Conservation (phyloP, 2,888 invertebrate species). For the Scaptomyza cyrtandrae region DNA sequence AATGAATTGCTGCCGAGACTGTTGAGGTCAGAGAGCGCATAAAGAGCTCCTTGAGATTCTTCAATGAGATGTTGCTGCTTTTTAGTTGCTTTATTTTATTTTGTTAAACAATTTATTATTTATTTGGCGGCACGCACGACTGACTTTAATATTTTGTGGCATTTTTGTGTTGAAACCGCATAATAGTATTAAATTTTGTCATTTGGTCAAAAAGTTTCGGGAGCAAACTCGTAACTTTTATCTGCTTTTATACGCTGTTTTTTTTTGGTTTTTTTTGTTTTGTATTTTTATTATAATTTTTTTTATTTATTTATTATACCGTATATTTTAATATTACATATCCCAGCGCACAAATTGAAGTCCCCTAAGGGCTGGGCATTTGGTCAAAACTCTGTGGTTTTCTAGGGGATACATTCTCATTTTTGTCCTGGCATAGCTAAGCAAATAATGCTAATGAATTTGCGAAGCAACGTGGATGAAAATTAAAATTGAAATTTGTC, state of each 20-base stretch:
- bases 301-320: constrained; percentile 20
- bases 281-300: no score
- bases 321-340: constrained; percentile 13
- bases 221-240: constrained; percentile 63
- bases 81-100: constrained; percentile 14
- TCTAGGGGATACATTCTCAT: constrained; percentile 13
- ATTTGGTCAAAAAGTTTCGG: constrained; percentile 60
- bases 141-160: constrained; percentile 41
- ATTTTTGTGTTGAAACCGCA: constrained; percentile 51
- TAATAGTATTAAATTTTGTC: constrained; percentile 38
- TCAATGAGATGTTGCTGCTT: constrained; percentile 3
- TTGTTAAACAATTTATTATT: constrained; percentile 47
- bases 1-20: constrained; percentile 61
- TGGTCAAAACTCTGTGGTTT: neutral
- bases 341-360: neutral
- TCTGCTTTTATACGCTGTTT: constrained; percentile 32
- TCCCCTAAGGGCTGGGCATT: constrained; percentile 7
- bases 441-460: constrained; percentile 56
- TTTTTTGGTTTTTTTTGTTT: constrained; percentile 23
- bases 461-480: constrained; percentile 36
- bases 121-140: constrained; percentile 57
- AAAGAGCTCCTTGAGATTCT: constrained; percentile 18
- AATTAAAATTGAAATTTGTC: constrained; percentile 65
- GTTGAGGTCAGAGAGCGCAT: constrained; percentile 10
- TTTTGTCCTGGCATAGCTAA: constrained; percentile 15